Conservation (phyloP, 2,888 invertebrate species). For the Amaurobius ferox region DNA sequence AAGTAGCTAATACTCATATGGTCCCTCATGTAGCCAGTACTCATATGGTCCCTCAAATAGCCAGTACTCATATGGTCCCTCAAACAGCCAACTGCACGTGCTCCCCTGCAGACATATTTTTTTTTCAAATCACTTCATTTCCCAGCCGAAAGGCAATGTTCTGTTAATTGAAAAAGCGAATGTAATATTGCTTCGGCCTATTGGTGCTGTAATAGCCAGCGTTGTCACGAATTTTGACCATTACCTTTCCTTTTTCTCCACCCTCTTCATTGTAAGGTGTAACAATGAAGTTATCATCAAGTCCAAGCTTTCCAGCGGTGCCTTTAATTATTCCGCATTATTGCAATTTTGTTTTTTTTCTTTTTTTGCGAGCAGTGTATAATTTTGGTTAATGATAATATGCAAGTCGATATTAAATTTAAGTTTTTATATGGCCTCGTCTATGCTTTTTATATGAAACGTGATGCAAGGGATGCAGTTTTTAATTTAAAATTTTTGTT, state of each 20-base stretch:
- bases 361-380: slow-evolving; percentile 47
- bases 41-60: too few species aligned
- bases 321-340: slow-evolving; percentile 67
- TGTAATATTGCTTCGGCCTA: slow-evolving; percentile 25
- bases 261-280: slow-evolving; percentile 50
- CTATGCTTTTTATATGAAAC: background rate
- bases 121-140: background rate
- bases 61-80: too few species aligned
- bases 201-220: slow-evolving; percentile 47
- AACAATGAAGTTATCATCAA: slow-evolving; percentile 71
- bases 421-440: background rate
- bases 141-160: slow-evolving; percentile 51
- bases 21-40: too few species aligned
- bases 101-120: too few species aligned
- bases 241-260: slow-evolving; percentile 45
- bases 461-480: background rate
- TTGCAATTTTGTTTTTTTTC: slow-evolving; percentile 33
- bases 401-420: slow-evolving; percentile 56
- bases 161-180: slow-evolving; percentile 67
- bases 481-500: background rate
- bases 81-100: too few species aligned
- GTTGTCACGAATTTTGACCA: slow-evolving; percentile 69
- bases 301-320: slow-evolving; percentile 55
- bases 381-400: slow-evolving; percentile 47
- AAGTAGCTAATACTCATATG: too few species aligned